A percentile compares a stretch with the other conserved stretches of the same genome.
phyloP scores from a whole-genome alignment of 1,140 invertebrate species.

The Nylanderia fulva region DNA sequence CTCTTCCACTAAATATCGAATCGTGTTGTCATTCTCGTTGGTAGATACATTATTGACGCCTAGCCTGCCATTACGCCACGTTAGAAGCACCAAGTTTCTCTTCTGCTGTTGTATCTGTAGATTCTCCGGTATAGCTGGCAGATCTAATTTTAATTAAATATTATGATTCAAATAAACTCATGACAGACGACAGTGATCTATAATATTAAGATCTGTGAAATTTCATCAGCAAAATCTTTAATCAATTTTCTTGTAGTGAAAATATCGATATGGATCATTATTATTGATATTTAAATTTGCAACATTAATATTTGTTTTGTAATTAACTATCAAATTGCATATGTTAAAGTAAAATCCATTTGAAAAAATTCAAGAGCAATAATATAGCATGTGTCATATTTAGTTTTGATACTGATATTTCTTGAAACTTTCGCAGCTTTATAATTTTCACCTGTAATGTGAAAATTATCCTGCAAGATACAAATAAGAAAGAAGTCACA shows the following conservation, averaged over 20 bases:
- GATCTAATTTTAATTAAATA: conserved; percentile 73
- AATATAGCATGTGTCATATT: neutral
- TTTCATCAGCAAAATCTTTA: neutral
- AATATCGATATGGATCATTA: neutral
- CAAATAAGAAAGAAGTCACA: neutral
- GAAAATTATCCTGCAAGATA: conserved; percentile 3
- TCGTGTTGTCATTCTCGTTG: conserved; percentile 24
- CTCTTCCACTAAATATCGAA: conserved; percentile 86
- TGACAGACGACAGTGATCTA: neutral
- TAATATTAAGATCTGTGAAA: too few relatives aligned
- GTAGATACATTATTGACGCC: conserved; percentile 12
- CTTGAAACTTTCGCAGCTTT: neutral
- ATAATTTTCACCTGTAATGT: neutral
- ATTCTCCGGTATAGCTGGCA: conserved; percentile 84
- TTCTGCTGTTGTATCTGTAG: conserved; percentile 79
- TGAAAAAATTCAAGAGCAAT: neutral
- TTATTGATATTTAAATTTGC: neutral
- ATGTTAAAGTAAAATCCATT: neutral
- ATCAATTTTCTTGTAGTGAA: neutral
- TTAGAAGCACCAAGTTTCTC: conserved; percentile 77
- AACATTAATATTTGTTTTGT: neutral
- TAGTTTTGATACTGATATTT: neutral
- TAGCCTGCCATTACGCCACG: conserved; percentile 74
- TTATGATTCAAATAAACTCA: neutral
- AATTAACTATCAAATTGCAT: neutral